Percentiles rank a stretch among this genome's conserved stretches.
These are phyloP conservation scores for Coenonympha arcania DNA, from an alignment of 2,888 invertebrate species.

Conservation along the genomic window DNA sequence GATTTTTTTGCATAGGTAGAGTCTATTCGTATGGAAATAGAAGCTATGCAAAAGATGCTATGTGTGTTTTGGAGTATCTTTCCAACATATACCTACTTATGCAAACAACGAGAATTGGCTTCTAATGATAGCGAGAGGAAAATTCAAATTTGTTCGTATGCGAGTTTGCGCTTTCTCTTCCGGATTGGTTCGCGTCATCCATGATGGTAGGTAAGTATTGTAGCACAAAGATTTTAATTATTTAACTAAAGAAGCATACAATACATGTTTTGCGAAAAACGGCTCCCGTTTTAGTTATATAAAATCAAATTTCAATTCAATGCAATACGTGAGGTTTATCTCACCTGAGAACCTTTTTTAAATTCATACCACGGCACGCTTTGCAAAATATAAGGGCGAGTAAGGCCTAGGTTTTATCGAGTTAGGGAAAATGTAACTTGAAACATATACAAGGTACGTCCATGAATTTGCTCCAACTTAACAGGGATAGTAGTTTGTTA, in stretches of 20 bases:
- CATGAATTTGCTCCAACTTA: background rate
- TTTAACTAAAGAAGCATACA: background rate
- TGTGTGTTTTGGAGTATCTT: too few relatives aligned
- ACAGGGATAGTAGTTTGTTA: too few relatives aligned
- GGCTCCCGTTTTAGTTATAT: background rate
- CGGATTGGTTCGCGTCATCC: too few relatives aligned
- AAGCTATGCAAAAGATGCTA: too few relatives aligned
- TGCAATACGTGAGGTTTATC: background rate
- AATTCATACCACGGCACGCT: background rate
- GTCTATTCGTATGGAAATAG: too few relatives aligned
- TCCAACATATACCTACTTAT: background rate
- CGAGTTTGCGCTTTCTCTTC: too few relatives aligned
- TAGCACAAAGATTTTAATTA: too few relatives aligned
- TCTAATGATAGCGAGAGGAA: too few relatives aligned
- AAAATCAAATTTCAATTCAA: background rate
- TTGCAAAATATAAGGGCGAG: background rate
- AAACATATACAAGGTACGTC: too few relatives aligned
- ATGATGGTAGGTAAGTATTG: too few relatives aligned
- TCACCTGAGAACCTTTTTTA: background rate
- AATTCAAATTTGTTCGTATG: too few relatives aligned
- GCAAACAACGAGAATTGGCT: background rate
- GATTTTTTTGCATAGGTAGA: too few relatives aligned
- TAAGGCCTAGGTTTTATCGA: background rate
- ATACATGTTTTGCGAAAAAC: background rate
- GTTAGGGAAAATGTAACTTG: background rate